phyloP scores from a whole-genome alignment of 2,113 vertebrate genomes.

The Pavo muticus region DNA sequence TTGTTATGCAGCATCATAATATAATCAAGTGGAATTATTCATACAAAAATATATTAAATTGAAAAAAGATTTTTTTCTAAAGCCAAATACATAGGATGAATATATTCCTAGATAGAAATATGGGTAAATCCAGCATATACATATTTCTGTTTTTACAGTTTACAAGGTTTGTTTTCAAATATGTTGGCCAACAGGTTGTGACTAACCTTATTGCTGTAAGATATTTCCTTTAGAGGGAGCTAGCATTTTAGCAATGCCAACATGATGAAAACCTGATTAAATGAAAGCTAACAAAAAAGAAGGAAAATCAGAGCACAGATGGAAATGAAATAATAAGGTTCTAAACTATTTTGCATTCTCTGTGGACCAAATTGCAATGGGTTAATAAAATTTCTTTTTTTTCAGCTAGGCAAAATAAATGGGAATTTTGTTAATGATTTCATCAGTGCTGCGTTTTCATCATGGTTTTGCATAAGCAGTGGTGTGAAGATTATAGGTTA shows the following conservation, averaged over 20 bases:
- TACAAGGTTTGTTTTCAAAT: not conserved
- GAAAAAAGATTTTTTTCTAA: not conserved
- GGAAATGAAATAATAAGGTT: not conserved
- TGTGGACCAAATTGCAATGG: not conserved
- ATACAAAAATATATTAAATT: not conserved
- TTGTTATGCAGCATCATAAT: not conserved
- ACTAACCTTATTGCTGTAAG: not conserved
- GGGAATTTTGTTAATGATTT: not conserved
- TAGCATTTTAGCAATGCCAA: slow-evolving; percentile 43
- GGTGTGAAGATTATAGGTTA: not conserved
- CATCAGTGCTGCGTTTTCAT: not conserved
- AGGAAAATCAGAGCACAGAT: not conserved
- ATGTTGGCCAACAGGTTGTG: not conserved
- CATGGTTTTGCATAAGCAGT: not conserved
- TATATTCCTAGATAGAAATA: not conserved
- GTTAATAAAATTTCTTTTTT: not conserved
- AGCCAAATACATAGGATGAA: not conserved
- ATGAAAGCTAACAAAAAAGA: not conserved
- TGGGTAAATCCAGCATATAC: not conserved
- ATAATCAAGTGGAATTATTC: not conserved
- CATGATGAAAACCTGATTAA: not conserved
- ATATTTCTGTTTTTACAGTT: not conserved
- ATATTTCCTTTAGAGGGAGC: slow-evolving; percentile 68
- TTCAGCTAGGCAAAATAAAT: not conserved
- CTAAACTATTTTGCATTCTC: not conserved